Conservation (phyloP, 2,888 invertebrate genomes). For the Tipula lateralis region DNA sequence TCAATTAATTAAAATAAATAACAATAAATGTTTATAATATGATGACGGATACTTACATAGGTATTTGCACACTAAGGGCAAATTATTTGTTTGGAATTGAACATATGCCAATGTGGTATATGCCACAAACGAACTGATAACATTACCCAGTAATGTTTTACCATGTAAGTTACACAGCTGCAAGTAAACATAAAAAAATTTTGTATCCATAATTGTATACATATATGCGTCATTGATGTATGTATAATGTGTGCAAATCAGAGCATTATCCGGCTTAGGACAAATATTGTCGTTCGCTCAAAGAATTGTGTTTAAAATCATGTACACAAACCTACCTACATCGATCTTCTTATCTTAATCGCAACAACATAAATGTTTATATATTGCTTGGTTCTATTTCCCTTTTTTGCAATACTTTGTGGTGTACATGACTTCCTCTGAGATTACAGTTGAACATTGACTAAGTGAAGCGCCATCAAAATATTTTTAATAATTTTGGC, state of each 20-base stretch:
- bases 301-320: not conserved
- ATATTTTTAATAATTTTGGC: no score
- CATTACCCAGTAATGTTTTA: conserved; percentile 66
- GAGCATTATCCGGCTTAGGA: not conserved
- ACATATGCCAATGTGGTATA: conserved; percentile 58
- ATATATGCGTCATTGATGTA: not conserved
- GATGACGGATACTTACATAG: conserved; percentile 51
- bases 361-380: not conserved
- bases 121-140: conserved; percentile 60
- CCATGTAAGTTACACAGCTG: conserved; percentile 66
- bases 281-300: not conserved
- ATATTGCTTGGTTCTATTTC: not conserved
- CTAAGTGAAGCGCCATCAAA: no score
- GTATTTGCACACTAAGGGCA: conserved; percentile 49
- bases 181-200: not conserved
- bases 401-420: not conserved
- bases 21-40: not conserved
- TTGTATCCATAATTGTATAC: not conserved
- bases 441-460: not conserved
- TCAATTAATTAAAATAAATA: not conserved
- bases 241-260: not conserved
- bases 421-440: not conserved
- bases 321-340: not conserved
- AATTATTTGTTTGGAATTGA: conserved; percentile 47
- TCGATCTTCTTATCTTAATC: not conserved